These are phyloP conservation scores for Auanema sp. DNA, from an alignment of 2,888 invertebrate genomes.

Conservation along the genomic window DNA sequence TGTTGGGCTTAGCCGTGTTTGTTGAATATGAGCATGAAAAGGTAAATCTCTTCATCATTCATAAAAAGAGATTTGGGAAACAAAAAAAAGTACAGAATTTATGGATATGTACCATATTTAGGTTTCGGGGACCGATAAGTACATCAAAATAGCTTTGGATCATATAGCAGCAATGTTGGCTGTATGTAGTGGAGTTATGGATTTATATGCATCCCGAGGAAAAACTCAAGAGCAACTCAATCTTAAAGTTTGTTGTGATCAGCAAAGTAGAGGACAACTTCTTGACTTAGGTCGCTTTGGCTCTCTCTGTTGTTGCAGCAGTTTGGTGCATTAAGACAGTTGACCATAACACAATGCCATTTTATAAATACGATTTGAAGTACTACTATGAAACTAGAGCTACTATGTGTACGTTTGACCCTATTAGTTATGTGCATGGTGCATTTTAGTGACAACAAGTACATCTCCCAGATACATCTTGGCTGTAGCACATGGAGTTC, in stretches of 20 bases:
- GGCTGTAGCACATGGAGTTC: slow-evolving; percentile 57
- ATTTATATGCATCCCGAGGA: slow-evolving; percentile 52
- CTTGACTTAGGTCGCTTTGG: slow-evolving; percentile 50
- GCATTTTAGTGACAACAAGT: slow-evolving; percentile 35
- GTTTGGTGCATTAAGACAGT: slow-evolving; percentile 61
- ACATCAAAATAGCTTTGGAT: slow-evolving; percentile 62
- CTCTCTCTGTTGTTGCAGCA: slow-evolving; percentile 59
- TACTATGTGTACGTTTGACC: slow-evolving; percentile 22
- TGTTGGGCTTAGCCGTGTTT: slow-evolving; percentile 59
- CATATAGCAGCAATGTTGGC: slow-evolving; percentile 58
- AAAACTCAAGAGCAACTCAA: slow-evolving; percentile 54
- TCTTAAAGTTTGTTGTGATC: slow-evolving; percentile 45
- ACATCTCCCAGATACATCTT: slow-evolving; percentile 55
- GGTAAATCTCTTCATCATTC: slow-evolving; percentile 16
- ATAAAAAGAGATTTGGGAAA: background rate
- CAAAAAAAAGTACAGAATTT: background rate
- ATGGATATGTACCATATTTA: slow-evolving; percentile 11
- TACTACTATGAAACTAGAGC: slow-evolving; percentile 46
- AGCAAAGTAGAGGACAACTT: background rate
- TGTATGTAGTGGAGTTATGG: slow-evolving; percentile 52
- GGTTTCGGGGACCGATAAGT: slow-evolving; percentile 52
- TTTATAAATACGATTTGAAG: slow-evolving; percentile 59
- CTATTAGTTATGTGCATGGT: slow-evolving; percentile 9
- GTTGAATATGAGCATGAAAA: slow-evolving; percentile 61
- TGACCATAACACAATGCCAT: slow-evolving; percentile 60